Conservation (phyloP, 2,888 invertebrate genomes). For the Omphaloscelis lunosa region DNA sequence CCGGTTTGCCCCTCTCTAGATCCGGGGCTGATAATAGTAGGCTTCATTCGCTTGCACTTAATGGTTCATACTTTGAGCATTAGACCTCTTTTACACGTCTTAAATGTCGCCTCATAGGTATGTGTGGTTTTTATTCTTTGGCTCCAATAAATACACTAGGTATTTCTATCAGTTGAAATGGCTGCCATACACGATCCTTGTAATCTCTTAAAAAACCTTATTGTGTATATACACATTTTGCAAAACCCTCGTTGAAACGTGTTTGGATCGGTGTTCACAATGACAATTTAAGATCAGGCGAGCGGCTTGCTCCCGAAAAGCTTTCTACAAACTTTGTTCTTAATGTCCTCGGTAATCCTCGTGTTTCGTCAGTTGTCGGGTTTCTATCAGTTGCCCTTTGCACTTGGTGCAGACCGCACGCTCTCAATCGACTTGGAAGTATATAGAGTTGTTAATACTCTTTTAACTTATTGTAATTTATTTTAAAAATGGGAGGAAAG, state of each 20-base stretch:
- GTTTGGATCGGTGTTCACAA: neutral
- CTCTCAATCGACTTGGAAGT: too few species aligned
- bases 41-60: conserved; percentile 16
- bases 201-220: neutral
- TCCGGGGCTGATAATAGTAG: neutral
- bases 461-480: too few species aligned
- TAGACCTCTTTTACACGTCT: neutral
- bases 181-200: neutral
- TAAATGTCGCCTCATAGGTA: conserved; percentile 7
- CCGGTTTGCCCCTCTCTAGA: too few species aligned
- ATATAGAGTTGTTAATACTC: too few species aligned
- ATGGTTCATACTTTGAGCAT: conserved; percentile 17
- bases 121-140: neutral
- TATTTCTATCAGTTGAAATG: neutral
- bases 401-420: too few species aligned
- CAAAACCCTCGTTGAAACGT: neutral
- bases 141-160: neutral
- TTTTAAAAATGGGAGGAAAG: too few species aligned
- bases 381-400: too few species aligned
- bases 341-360: too few species aligned
- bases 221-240: neutral
- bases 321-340: too few species aligned
- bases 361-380: too few species aligned
- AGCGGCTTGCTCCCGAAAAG: neutral
- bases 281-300: neutral